A percentile compares a stretch with the other conserved stretches of the same genome.
Conservation (phyloP, 2,797 vertebrate species). For the Perodicticus potto region DNA sequence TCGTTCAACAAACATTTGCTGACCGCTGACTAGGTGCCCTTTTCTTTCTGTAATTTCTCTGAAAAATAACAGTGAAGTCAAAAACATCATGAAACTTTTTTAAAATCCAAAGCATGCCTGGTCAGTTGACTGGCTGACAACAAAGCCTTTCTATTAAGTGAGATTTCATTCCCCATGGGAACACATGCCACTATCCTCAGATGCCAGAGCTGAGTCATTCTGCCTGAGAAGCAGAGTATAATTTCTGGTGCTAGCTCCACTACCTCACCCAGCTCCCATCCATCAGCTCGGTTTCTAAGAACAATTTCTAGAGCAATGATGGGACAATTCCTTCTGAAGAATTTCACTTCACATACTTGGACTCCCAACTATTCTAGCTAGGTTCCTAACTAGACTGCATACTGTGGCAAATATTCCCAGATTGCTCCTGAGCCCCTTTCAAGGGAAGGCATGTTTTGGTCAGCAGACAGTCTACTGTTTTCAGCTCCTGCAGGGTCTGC, state of each 20-base stretch:
- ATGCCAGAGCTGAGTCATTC: constrained; percentile 55
- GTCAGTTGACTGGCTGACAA: constrained; percentile 71
- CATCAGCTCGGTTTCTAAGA: constrained; percentile 54
- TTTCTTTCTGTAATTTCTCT: constrained; percentile 66
- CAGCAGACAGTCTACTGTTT: not conserved
- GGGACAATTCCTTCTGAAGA: constrained; percentile 30
- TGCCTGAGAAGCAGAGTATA: constrained; percentile 51
- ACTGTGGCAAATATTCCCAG: not conserved
- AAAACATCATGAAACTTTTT: constrained; percentile 73
- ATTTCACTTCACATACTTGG: not conserved
- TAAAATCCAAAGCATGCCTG: constrained; percentile 67
- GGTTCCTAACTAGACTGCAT: constrained; percentile 4
- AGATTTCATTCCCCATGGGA: constrained; percentile 55
- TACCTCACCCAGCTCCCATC: constrained; percentile 9
- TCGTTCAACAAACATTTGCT: constrained; percentile 73
- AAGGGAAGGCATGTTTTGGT: constrained; percentile 23
- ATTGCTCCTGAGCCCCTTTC: not conserved
- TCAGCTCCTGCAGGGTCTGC: constrained; percentile 23
- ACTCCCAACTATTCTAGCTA: constrained; percentile 39
- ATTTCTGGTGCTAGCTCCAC: constrained; percentile 8
- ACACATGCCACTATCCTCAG: constrained; percentile 58
- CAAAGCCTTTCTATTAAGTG: constrained; percentile 70
- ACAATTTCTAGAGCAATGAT: constrained; percentile 7
- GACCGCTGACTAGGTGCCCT: constrained; percentile 73
- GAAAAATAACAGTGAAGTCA: constrained; percentile 76